Evolutionary conservation across 2,797 vertebrate species (phyloP).

Genomic region (Labroides dimidiatus): DNA sequence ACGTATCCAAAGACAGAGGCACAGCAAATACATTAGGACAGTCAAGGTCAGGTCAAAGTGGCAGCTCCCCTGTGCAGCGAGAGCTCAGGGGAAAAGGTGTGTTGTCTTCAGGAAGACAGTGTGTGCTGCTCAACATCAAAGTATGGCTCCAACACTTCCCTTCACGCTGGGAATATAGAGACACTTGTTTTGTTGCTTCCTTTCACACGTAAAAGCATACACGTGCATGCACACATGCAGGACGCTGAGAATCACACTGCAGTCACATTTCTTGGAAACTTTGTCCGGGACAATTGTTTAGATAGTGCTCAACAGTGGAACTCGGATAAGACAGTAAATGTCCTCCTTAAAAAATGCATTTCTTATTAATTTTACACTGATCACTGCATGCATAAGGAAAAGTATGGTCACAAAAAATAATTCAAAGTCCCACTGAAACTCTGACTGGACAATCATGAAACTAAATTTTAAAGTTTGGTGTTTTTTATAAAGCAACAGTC

Average conservation of each 20-base stretch:
- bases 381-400: not conserved
- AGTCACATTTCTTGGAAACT: conserved; percentile 26
- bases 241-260: not conserved
- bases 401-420: not conserved
- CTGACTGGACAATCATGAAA: too few relatives aligned
- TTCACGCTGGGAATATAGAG: conserved; percentile 26
- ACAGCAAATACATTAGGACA: conserved; percentile 10
- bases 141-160: conserved; percentile 38
- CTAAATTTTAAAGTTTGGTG: too few relatives aligned
- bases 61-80: conserved; percentile 7
- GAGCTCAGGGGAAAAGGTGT: conserved; percentile 32
- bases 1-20: conserved; percentile 35
- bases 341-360: not conserved
- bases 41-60: conserved; percentile 70
- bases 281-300: not conserved
- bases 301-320: not conserved
- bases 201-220: conserved; percentile 28
- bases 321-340: not conserved
- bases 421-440: not conserved
- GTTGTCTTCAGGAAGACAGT: conserved; percentile 44
- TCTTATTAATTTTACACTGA: not conserved
- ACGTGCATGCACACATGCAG: conserved; percentile 16
- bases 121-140: conserved; percentile 44
- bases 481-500: too few relatives aligned
- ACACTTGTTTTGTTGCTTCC: conserved; percentile 54